Percentiles rank a stretch among this genome's conserved stretches.
Conservation (phyloP, 2,888 invertebrate species). For the Elmis aenea region DNA sequence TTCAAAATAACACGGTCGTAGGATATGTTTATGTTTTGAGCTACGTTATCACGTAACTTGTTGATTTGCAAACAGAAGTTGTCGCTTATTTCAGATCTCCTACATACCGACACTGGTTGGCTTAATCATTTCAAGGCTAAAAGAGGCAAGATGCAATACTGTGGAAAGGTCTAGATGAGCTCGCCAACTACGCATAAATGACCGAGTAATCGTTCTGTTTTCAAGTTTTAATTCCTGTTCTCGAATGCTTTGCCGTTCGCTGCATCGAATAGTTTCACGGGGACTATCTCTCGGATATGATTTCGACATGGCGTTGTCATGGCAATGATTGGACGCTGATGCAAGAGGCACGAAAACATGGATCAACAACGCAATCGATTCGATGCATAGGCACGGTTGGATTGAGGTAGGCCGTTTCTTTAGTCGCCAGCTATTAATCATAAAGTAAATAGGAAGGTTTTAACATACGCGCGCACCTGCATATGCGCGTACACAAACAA, state of each 20-base stretch:
- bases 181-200: constrained; percentile 20
- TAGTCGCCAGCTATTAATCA: too few relatives aligned
- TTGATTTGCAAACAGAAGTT: too few relatives aligned
- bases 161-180: constrained; percentile 23
- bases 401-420: constrained; percentile 14
- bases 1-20: constrained; percentile 9
- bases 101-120: background rate
- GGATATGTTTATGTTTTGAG: too few relatives aligned
- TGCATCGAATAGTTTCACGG: too few relatives aligned
- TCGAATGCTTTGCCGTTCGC: too few relatives aligned
- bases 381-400: constrained; percentile 8
- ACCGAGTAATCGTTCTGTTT: too few relatives aligned
- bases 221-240: too few relatives aligned
- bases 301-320: constrained; percentile 13
- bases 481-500: background rate
- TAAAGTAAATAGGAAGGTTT: too few relatives aligned
- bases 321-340: constrained; percentile 11
- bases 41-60: too few relatives aligned
- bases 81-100: constrained; percentile 6
- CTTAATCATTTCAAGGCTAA: constrained; percentile 5
- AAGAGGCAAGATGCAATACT: constrained; percentile 8
- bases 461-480: too few relatives aligned
- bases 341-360: constrained; percentile 3
- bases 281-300: too few relatives aligned
- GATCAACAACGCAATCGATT: constrained; percentile 11